Base-by-base conservation (phyloP, 2,113 vertebrate species). In the Hyperopisus bebe region DNA sequence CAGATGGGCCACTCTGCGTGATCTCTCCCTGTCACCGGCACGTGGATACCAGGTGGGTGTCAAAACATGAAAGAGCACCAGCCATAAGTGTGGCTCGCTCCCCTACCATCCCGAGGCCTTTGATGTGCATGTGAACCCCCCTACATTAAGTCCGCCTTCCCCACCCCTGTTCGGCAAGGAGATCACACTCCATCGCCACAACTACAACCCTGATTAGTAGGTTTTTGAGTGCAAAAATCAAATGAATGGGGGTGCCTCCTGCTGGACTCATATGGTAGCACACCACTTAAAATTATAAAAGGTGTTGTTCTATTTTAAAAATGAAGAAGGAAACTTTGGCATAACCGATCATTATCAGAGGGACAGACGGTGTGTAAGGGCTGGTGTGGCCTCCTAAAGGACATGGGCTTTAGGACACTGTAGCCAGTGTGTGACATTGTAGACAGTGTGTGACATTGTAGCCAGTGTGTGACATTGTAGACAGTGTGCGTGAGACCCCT, bases 1-100 rank as follows among this genome's bases (percentile, higher is more conserved):
- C 85, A 87, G 85, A 87, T 87, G 85, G 85, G 27, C 48, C 17
- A 19, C 85, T 87, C 48, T 21, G 85, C 31, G 48, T 51, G 85
- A 39, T 51, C 27, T 55, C 50, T 9, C 47, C 50, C 85, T 51
- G 50, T 53, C n/a, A 55, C n/a, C 6, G 2, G 85, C 48, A 87
- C 48, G 27, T 13, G 84, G 7, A 15, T 27, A 48, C n/a, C 48
- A 87, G 24, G 27, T n/a, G 50, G 47, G 47, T 87, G 50, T 84
- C 24, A 84, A n/a, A 84, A 84, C 82, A 46, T 42, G 21, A 47
- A 44, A 47, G 39, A 47, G 82, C 21, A 24, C 82, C 74, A 21
- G 31, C 5, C 13, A 15, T 42, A 80, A 39, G 74, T 47, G 82
- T 42, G 35, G 82, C 82, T 84, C 24, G 13, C 74, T 80, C 74